Evolutionary conservation across 2,888 invertebrate genomes (phyloP), one percentile per base, ranked within the genome.

Genomic region (Eupithecia insigniata): DNA sequence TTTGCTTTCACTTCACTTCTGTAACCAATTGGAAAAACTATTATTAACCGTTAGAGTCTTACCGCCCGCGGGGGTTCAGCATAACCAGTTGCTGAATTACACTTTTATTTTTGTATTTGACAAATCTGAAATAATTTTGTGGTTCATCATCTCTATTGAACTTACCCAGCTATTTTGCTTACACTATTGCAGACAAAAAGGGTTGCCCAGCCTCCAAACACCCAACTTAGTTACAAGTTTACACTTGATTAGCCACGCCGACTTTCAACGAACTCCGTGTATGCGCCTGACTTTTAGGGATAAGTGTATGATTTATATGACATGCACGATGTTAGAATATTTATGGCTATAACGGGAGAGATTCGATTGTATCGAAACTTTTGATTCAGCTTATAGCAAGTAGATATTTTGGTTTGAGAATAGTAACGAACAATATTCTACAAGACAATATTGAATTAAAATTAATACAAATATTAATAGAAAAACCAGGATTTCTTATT

Each of bases 191-290:
- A 61, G 60, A 58, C 69, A 66, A 69, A 36, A 74, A 74, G 74
- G 74, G 74, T 74, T 71, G 71, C 74, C 71, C 81, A 81, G 80
- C 82, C 79, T 80, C 80, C 79, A 73, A 77, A 75, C 76, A 77
- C 76, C 79, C 80, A 85, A 89, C 87, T 90, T 86, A 83, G 85
- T 86, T 85, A 83, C 84, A 87, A 89, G 88, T 90, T 90, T 87
- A 86, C 89, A 89, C 89, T 91, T 91, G 90, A 91, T 91, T 91
- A 91, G 90, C 86, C 83, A 82, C 85, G 85, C 82, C 79, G 85
- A 85, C 88, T 88, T 86, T 84, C 81, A 81, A 84, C 74, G 71
- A 74, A 71, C 77, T 80, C 75, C 67, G 75, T 82, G 82, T 83
- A 83, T 85, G 82, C 81, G 77, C 69, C 79, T 74, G 79, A 76